Conservation (phyloP, 2,797 vertebrate species). For the Glyptemys insculpta region DNA sequence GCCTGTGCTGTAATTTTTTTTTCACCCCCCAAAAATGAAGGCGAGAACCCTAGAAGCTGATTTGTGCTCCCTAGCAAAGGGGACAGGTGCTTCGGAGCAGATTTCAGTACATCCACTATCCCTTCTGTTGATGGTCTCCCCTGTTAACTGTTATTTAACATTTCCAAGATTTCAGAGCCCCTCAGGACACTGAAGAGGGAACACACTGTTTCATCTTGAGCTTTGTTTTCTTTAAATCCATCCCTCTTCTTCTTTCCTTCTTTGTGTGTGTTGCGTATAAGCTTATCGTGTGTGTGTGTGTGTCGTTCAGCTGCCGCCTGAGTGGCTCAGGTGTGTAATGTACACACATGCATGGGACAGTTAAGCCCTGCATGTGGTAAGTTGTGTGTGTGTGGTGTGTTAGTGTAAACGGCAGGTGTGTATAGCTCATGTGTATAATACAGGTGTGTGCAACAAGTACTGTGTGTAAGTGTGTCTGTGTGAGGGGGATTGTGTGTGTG, state of each 20-base stretch:
- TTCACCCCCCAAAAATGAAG: neutral
- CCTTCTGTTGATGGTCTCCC: constrained; percentile 67
- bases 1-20: neutral
- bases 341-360: neutral
- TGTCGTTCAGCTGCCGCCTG: neutral
- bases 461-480: neutral
- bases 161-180: constrained; percentile 55
- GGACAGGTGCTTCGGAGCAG: constrained; percentile 42
- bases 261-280: neutral
- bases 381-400: neutral
- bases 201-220: neutral
- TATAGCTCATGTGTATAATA: too few relatives aligned
- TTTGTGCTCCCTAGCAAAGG: neutral
- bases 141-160: constrained; percentile 72
- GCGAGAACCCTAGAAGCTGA: neutral
- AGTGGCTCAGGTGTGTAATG: neutral
- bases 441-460: too few relatives aligned
- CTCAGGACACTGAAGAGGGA: constrained; percentile 7
- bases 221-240: neutral
- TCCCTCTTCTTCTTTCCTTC: neutral
- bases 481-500: neutral
- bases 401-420: too few relatives aligned
- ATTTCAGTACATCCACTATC: constrained; percentile 40
- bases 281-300: neutral
- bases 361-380: neutral